Percentiles rank a stretch among this genome's conserved stretches.
Evolutionary conservation across 2,113 vertebrate species (phyloP).

Genomic region (Nyctibius bracteatus): DNA sequence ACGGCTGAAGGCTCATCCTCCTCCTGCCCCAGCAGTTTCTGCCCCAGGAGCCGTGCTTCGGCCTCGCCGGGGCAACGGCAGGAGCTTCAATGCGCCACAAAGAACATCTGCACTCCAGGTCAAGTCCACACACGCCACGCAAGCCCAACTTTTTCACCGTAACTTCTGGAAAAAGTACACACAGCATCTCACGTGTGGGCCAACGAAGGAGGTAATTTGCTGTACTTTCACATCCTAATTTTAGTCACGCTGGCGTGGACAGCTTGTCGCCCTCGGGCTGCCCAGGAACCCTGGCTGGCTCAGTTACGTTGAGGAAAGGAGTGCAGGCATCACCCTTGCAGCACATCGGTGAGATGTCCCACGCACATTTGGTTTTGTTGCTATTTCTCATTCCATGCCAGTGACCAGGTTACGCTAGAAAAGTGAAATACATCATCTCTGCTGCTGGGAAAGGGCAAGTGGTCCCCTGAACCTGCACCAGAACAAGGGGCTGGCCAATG

Average conservation of each 20-base stretch:
- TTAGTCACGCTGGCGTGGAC: accelerated
- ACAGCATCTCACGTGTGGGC: too few relatives aligned
- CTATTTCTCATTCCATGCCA: neutral
- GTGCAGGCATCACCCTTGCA: accelerated
- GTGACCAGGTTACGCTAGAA: neutral
- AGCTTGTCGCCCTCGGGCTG: neutral
- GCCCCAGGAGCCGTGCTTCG: neutral
- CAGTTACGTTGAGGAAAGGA: neutral
- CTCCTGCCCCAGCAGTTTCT: accelerated
- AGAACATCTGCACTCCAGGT: accelerated
- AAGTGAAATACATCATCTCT: neutral
- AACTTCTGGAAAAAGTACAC: neutral
- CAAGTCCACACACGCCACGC: accelerated
- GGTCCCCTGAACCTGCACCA: neutral
- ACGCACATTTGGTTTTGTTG: accelerated
- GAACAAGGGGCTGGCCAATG: accelerated
- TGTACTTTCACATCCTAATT: neutral
- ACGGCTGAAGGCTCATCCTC: accelerated
- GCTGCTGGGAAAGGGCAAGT: accelerated
- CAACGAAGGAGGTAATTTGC: accelerated
- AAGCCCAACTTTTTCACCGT: neutral
- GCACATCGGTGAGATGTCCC: accelerated
- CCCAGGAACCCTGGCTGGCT: neutral
- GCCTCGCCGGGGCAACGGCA: accelerated
- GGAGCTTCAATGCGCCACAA: neutral